Base-by-base conservation (phyloP, 2,888 invertebrate species). In the Diaprepes abbreviatus region DNA sequence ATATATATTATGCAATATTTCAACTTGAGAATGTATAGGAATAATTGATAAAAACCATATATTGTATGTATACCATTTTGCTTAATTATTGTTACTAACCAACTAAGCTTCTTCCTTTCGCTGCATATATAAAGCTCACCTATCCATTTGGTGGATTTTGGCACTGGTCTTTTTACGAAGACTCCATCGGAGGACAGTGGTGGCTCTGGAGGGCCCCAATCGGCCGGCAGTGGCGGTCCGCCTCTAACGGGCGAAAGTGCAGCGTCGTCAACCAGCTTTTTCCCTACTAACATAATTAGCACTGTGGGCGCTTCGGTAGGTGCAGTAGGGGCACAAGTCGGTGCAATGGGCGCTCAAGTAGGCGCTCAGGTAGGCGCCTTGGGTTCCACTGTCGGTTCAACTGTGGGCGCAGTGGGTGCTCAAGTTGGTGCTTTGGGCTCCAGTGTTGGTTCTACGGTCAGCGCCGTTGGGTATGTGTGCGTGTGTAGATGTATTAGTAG, bases 121-220 rank as follows among this genome's bases (percentile, higher is more conserved):
- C 48, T 50, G 28, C 48, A 50, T 50, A 50, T 17, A 55, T 59
- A 33, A 62, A 94, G 94, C 87, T 95, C 95, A 83, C 95, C 95
- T 83, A 94, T 95, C 88, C 94, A 94, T 89, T 90, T 97, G 89
- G 96, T 96, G 86, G 96, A 96, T 90, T 94, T 97, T 87, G 95
- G 96, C 86, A 93, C 95, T 82, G 96, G 96, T 86, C 89, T 96
- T 85, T 95, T 96, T 89, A 88, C 91, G 85, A 93, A 92, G 89
- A 94, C 94, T 88, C 95, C 94, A 82, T 94, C 94, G 83, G 94
- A 94, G 85, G 95, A 95, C 88, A 94, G 94, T 87, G 90, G 90
- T 85, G 92, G 92, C 84, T 88, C 89, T 79, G 85, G 86, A 76
- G 83, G 78, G 31, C 83, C 85, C 83, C 79, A 82, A 68, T 76